These are phyloP conservation scores for Pedetes capensis DNA, from an alignment of 2,113 vertebrate species.

Conservation along the genomic window DNA sequence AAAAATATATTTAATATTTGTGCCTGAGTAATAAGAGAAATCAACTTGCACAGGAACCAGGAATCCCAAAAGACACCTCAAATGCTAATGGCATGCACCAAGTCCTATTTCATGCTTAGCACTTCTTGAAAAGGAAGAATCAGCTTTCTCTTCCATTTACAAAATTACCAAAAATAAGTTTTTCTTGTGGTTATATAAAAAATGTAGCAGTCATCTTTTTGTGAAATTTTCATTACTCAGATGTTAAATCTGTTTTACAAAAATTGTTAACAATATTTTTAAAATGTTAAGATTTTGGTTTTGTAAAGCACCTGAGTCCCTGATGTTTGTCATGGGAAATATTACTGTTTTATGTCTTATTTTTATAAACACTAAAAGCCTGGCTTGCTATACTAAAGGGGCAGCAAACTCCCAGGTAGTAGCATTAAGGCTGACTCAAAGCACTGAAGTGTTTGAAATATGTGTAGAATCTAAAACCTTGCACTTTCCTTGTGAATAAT, in stretches of 20 bases:
- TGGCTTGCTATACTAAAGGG: conserved; percentile 48
- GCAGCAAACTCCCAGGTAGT: background rate
- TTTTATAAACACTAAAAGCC: conserved; percentile 52
- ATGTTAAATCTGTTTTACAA: conserved; percentile 69
- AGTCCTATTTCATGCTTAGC: conserved; percentile 41
- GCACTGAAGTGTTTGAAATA: conserved; percentile 48
- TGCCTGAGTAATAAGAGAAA: conserved; percentile 65
- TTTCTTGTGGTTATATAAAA: conserved; percentile 61
- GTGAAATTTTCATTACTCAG: conserved; percentile 59
- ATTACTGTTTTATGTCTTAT: conserved; percentile 68
- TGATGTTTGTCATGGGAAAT: conserved; percentile 21
- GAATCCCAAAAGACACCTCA: conserved; percentile 53
- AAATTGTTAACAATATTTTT: conserved; percentile 36
- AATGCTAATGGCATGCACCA: conserved; percentile 55
- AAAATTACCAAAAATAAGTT: conserved; percentile 42
- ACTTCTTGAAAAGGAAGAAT: conserved; percentile 46
- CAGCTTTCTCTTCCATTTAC: background rate
- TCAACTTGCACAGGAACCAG: conserved; percentile 66
- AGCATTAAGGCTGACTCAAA: conserved; percentile 41
- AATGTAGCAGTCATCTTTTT: conserved; percentile 44
- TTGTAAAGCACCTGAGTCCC: background rate
- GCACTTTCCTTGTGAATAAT: conserved; percentile 28
- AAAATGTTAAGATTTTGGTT: conserved; percentile 55
- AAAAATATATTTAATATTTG: conserved; percentile 62
- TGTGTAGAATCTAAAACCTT: conserved; percentile 24